These are phyloP conservation scores for Acanthornis magna DNA, from an alignment of 2,797 vertebrate genomes.

Conservation along the genomic window DNA sequence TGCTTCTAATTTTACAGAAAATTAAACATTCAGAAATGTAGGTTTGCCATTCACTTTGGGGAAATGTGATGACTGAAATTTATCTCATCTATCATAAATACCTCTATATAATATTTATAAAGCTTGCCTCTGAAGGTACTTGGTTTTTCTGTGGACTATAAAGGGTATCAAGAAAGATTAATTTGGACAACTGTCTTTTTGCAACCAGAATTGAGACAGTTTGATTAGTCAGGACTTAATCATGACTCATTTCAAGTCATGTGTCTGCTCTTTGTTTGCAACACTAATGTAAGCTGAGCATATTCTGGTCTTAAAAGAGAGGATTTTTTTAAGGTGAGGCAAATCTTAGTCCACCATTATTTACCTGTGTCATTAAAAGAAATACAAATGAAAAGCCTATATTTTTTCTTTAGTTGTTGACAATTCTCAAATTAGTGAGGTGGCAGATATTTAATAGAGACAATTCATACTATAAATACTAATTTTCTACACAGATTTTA, in stretches of 20 bases:
- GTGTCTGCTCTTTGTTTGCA: not conserved
- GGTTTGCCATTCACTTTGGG: not conserved
- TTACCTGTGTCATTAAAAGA: not conserved
- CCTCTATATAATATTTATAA: not conserved
- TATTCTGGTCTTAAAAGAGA: not conserved
- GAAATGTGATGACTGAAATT: not conserved
- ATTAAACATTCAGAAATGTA: not conserved
- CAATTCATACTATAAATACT: not conserved
- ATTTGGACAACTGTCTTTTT: not conserved
- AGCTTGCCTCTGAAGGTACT: not conserved
- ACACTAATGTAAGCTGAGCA: not conserved
- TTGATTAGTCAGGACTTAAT: not conserved
- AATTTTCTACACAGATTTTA: not conserved
- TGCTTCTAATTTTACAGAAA: not conserved
- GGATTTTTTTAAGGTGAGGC: not conserved
- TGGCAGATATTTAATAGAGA: not conserved
- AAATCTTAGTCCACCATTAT: not conserved
- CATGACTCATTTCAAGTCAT: not conserved
- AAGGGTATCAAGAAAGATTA: not conserved
- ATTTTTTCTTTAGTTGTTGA: not conserved
- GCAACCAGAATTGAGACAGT: not conserved
- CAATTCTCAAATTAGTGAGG: not conserved
- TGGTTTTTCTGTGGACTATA: not conserved
- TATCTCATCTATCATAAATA: not conserved
- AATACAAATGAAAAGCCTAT: not conserved